These are phyloP conservation scores for Nannospalax galili DNA, from an alignment of 2,113 vertebrate genomes.

Conservation along the genomic window DNA sequence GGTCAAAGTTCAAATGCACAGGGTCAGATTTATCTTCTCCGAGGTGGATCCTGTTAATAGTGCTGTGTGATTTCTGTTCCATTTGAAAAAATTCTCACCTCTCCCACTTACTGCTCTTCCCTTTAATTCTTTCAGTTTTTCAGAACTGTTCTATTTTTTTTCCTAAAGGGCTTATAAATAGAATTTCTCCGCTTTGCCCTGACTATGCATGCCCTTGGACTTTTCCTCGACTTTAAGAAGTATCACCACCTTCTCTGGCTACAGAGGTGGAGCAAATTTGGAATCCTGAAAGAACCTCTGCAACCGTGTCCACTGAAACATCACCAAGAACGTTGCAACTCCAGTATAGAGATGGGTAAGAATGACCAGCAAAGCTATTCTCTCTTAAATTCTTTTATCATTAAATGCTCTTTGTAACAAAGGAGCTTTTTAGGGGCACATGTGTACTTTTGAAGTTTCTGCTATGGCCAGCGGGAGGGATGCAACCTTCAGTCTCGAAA, in stretches of 20 bases:
- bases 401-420: background rate
- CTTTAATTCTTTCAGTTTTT: background rate
- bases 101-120: background rate
- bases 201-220: background rate
- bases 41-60: background rate
- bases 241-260: background rate
- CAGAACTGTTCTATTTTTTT: background rate
- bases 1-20: background rate
- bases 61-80: background rate
- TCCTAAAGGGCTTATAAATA: background rate
- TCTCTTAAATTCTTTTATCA: background rate
- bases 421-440: background rate
- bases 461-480: background rate
- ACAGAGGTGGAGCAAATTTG: background rate
- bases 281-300: background rate
- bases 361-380: background rate
- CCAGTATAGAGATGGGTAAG: too few species aligned
- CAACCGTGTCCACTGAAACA: background rate
- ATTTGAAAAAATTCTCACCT: background rate
- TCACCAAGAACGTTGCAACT: background rate
- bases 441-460: background rate
- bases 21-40: background rate
- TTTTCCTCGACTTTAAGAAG: background rate
- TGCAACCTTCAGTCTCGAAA: background rate
- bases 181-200: background rate